Base-by-base conservation (phyloP, 64 coral and sea anemone genomes). In the Platygyra sinensis region DNA sequence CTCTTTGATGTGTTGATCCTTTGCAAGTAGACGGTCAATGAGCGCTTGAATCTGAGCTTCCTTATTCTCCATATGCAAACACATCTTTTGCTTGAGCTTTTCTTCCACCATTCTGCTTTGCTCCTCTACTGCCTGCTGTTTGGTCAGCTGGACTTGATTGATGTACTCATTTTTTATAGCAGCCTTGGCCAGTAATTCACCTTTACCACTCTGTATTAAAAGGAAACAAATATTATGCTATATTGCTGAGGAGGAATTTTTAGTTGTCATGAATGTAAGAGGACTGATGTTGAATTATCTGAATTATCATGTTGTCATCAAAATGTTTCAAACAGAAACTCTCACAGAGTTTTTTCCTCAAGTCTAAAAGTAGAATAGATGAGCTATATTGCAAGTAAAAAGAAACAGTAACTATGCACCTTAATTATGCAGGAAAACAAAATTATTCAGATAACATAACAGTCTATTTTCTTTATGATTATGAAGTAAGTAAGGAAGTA, bases 41-140 rank as follows among this genome's bases (percentile, higher is more conserved):
- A 94, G 81, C 10, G 91, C 95, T 46, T 91, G 87, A 55, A 93
- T 74, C 86, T 88, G 76, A 7, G 83, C 83, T 65, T 96, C 80
- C 52, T 92, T 90, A 17, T 96, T 96, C 64, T 91, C 95, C 42
- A 83, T 86, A 64, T 96, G 90, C 29, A 29, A 51, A 69, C 93
- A 83, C 88, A 91, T 89, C 52, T 96, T 96, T 74, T 91, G 91
- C 60, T 94, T 93, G 38, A 75, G 30, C 64, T 96, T 96, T 91
- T 93, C 95, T 73, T 96, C 87, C 31, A 82, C 85, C 32, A 82
- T 65, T 79, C 82, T 93, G 18, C 76, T 83, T 50, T 96, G 82
- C 72, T 94, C 65, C 27, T 90, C 84, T 39, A 36, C 77, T 80
- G 50, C 74, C 67, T 83, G 69, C 57, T 89, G 87, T 46, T 71